These are phyloP conservation scores for Triplophysa rosa DNA, from an alignment of 2,113 vertebrate genomes.

Conservation along the genomic window DNA sequence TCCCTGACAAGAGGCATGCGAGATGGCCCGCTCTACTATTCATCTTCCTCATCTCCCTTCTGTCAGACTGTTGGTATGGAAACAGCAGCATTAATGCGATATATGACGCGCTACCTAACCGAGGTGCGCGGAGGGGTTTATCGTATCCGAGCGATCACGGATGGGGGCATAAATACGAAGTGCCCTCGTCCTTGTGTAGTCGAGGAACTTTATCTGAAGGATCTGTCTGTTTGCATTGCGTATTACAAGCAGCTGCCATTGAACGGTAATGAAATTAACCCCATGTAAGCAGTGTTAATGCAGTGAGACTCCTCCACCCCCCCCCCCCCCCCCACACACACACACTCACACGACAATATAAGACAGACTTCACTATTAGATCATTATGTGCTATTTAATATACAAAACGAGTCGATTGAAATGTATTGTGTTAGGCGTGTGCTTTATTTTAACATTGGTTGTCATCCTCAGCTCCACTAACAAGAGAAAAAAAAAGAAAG, in stretches of 20 bases:
- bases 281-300: constrained; percentile 41
- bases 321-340: constrained; percentile 51
- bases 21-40: constrained; percentile 23
- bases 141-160: neutral
- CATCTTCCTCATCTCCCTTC: constrained; percentile 65
- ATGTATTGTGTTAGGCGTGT: neutral
- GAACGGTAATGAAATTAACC: constrained; percentile 37
- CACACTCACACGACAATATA: constrained; percentile 46
- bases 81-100: constrained; percentile 66
- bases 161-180: neutral
- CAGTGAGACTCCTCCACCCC: constrained; percentile 50
- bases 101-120: neutral
- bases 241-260: constrained; percentile 18
- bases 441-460: no score
- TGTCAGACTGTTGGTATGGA: constrained; percentile 76
- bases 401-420: neutral
- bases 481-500: no score
- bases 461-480: no score
- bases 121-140: neutral
- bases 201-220: constrained; percentile 7
- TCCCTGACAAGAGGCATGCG: constrained; percentile 26
- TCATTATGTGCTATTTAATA: constrained; percentile 13
- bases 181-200: neutral
- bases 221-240: constrained; percentile 6
- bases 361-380: constrained; percentile 11